Evolutionary conservation across 2,888 invertebrate species (phyloP), one percentile per base, ranked within the genome.

Genomic region (Pyrrhosoma nymphula): DNA sequence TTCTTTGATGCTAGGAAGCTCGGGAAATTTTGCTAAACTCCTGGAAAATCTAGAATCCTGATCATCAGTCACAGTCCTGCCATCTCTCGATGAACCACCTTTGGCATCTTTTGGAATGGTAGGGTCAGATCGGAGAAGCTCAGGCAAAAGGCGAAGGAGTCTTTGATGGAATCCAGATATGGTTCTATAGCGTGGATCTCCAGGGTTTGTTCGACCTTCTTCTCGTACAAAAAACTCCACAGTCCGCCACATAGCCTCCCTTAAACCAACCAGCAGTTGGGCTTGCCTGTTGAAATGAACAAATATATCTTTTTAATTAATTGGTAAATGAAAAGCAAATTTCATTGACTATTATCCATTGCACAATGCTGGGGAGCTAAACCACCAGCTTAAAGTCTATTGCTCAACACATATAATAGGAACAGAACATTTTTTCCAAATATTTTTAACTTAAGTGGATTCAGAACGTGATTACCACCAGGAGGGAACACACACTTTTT

Each of bases 271-370:
- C 12, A 98, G 96, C 12, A 96, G 88, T 6, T 97, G 96, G 0
- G 97, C 97, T 96, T 97, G 97, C 63, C 98, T 98, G 97, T 63
- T 23, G 1, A 90, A 97, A 97, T 96, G 96, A 95, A 96, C 96
- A 96, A 96, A 95, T 88, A 95, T 91, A 95, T 95, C n/a, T 88
- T 91, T 75, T 88, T 88, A 63, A 95, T 95, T 82, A 95, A 93
- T 95, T 95, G 96, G 96, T 97, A 97, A 30, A 97, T 97, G 97
- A 97, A 97, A n/a, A 97, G 96, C 39, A 96, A 60, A 96, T 97
- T 96, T 60, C 96, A 96, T 91, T 90, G 82, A 95, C n/a, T 56
- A 56, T 56, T 56, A 88, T 39, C 35, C 60, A 2, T 20, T 14
- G 60, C 3, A 60, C 60, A 60, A 18, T 60, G 60, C 60, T 8